Conservation (phyloP, 37 sponge, comb jelly and placozoan genomes). For the Chondrosia reniformis region DNA sequence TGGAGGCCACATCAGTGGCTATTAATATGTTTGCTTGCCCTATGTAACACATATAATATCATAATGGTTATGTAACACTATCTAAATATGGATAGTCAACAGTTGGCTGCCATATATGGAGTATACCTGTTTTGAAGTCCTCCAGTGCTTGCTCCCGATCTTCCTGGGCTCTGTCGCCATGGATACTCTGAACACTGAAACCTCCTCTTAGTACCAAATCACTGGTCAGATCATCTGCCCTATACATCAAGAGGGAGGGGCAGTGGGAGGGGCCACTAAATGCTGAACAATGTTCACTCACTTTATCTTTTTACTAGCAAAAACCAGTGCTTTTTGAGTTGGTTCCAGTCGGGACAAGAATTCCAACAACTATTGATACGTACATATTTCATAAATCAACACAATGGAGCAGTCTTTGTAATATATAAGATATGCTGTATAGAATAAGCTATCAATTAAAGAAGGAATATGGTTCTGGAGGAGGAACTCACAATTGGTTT, state of each 20-base stretch:
- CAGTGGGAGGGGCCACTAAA: not conserved
- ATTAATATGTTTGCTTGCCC: conserved; percentile 78
- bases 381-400: too few species aligned
- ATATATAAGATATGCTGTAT: too few species aligned
- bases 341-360: conserved; percentile 54
- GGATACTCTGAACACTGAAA: conserved; percentile 73
- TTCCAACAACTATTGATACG: conserved; percentile 39
- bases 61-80: not conserved
- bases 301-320: conserved; percentile 76
- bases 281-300: conserved; percentile 14
- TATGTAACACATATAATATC: not conserved
- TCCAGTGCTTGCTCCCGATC: conserved; percentile 95
- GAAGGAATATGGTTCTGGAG: too few species aligned
- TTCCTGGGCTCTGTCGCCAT: conserved; percentile 92
- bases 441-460: too few species aligned
- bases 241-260: conserved; percentile 6
- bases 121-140: conserved; percentile 86
- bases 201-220: conserved; percentile 72
- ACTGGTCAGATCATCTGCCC: conserved; percentile 84
- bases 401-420: too few species aligned
- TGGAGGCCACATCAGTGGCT: conserved; percentile 98
- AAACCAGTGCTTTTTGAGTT: conserved; percentile 76
- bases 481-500: conserved; percentile 67
- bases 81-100: not conserved
- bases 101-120: too few species aligned